phyloP scores from a whole-genome alignment of 1,140 invertebrate species.

The Ephestia elutella region DNA sequence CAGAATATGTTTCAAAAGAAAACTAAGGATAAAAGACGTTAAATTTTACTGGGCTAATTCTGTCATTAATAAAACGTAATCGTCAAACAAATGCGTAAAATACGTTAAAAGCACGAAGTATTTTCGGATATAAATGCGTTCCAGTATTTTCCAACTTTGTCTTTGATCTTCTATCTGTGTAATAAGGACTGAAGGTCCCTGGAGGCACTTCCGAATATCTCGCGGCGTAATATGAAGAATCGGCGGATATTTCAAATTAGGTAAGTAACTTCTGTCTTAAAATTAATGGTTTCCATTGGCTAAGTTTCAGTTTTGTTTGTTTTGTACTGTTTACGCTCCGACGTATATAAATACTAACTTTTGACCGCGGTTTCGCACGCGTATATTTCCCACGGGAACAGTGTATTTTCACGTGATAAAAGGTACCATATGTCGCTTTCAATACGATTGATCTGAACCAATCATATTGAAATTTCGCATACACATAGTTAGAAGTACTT shows the following conservation, averaged over 20 bases:
- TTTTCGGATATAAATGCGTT: slow-evolving; percentile 2
- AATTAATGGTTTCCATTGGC: background rate
- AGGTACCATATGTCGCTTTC: no score
- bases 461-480: no score
- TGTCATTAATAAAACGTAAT: background rate
- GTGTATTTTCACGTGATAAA: no score
- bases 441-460: no score
- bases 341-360: background rate
- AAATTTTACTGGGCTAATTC: background rate
- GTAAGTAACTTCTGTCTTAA: background rate
- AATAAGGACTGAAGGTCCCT: background rate
- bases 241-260: background rate
- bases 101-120: background rate
- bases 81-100: background rate
- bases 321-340: background rate
- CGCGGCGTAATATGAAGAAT: background rate
- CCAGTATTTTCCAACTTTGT: background rate
- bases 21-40: no score
- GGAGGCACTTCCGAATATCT: background rate
- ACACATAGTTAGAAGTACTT: no score
- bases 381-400: no score
- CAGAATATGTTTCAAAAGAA: no score
- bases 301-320: background rate
- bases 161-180: background rate
- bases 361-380: no score